Percentiles rank a stretch among this genome's conserved stretches.
These are phyloP conservation scores for Balanococcus diminutus DNA, from an alignment of 2,888 invertebrate species.

Conservation along the genomic window DNA sequence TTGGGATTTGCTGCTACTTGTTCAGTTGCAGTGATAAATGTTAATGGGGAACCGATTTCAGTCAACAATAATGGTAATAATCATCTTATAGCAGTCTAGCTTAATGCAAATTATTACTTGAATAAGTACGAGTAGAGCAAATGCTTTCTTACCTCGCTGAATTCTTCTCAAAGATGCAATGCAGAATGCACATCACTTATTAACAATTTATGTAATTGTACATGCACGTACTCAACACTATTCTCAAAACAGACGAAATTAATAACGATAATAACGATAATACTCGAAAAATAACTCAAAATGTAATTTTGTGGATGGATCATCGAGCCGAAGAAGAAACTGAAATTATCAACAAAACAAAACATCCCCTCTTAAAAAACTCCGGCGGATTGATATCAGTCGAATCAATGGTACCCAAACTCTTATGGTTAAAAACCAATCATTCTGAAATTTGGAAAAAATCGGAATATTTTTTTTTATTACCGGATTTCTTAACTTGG, in stretches of 20 bases:
- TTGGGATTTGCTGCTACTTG: slow-evolving; percentile 97
- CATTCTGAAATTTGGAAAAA: slow-evolving; percentile 71
- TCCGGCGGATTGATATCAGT: slow-evolving; percentile 91
- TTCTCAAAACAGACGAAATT: slow-evolving; percentile 64
- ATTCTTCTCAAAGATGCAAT: too few relatives aligned
- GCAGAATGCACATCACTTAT: too few relatives aligned
- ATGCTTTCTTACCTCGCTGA: too few relatives aligned
- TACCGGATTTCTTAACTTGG: slow-evolving; percentile 85
- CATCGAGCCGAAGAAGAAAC: slow-evolving; percentile 85
- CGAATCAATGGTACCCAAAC: slow-evolving; percentile 96
- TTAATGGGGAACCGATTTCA: slow-evolving; percentile 71
- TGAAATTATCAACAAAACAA: slow-evolving; percentile 75
- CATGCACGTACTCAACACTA: too few relatives aligned
- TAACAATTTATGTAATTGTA: too few relatives aligned
- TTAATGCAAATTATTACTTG: too few relatives aligned
- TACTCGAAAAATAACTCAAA: too few relatives aligned
- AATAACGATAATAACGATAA: too few relatives aligned
- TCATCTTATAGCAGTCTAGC: too few relatives aligned
- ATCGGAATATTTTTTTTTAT: slow-evolving; percentile 73
- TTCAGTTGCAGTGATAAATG: slow-evolving; percentile 82
- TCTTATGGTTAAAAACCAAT: slow-evolving; percentile 87
- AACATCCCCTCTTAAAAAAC: slow-evolving; percentile 78
- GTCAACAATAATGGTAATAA: slow-evolving; percentile 65
- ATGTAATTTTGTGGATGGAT: slow-evolving; percentile 92
- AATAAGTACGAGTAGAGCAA: too few relatives aligned